Conservation (phyloP, 2,888 invertebrate species). For the Brachyopa scutellaris region DNA sequence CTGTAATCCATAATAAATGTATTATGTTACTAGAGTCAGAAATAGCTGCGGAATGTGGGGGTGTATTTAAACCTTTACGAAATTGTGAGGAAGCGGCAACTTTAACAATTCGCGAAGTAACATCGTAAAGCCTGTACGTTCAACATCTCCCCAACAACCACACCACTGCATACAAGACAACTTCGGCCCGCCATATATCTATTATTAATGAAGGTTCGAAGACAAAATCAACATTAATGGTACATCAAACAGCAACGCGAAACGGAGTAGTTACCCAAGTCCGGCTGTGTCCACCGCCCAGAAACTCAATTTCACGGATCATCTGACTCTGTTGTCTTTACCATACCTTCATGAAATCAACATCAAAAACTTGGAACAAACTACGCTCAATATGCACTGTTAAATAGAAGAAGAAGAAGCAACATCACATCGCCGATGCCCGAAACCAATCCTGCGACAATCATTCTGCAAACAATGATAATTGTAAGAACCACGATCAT, state of each 20-base stretch:
- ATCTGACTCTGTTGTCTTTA: conserved; percentile 17
- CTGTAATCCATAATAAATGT: background rate
- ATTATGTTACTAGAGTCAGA: conserved; percentile 4
- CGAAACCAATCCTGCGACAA: no score
- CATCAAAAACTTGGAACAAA: conserved; percentile 14
- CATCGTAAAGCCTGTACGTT: background rate
- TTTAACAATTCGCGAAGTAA: conserved; percentile 4
- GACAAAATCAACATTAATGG: background rate
- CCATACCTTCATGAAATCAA: conserved; percentile 17
- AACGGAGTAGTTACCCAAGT: background rate
- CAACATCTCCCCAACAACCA: conserved; percentile 11
- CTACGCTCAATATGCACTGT: no score
- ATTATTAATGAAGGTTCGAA: conserved; percentile 1
- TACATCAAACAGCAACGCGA: conserved; percentile 14
- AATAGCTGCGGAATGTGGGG: background rate
- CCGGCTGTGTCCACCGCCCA: background rate
- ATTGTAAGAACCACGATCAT: no score
- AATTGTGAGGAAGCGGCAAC: background rate
- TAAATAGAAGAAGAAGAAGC: no score
- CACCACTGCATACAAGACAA: conserved; percentile 23
- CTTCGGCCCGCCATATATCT: conserved; percentile 16
- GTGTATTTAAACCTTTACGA: background rate
- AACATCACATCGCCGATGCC: no score
- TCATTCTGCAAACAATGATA: no score
- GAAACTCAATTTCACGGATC: background rate